Base-by-base conservation (phyloP, 2,888 invertebrate genomes). In the Sinotaia quadrata region DNA sequence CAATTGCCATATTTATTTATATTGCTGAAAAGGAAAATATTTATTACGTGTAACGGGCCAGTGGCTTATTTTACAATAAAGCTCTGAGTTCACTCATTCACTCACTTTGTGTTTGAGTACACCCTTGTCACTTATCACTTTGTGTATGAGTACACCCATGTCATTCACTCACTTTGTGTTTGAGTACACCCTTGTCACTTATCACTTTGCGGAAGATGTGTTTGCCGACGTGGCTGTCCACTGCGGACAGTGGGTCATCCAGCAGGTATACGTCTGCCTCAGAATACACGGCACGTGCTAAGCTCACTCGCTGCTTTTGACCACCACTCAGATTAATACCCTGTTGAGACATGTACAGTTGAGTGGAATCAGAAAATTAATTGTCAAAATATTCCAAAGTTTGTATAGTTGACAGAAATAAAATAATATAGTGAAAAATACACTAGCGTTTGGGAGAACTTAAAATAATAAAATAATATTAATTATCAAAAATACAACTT, bases 141-240 rank as follows among this genome's bases (percentile, higher is more conserved):
- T 41, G 41, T 41, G 18, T 12, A 12, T 41, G 41, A 12, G 18
- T 41, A 41, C 15, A 12, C 15, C 41, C 41, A 41, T 41, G 10
- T 54, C 18, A 18, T 31, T 36, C 10, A 52, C 60, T 47, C 62
- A 87, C 88, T 81, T 89, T 91, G 51, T 87, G 79, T 66, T 82
- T 80, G 4, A 91, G 81, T 0, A 90, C 37, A 21, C 91, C 91
- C 10, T 90, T 91, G 0, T 95, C 94, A 37, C 97, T 95, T 73
- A 98, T 92, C 31, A 96, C 95, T 87, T 96, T 92, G 77, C 97
- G 95, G 85, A 98, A 98, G 81, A 98, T 95, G 86, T 97, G 97
- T 89, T 96, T 96, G 18, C 98, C 98, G 21, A 65, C 65, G 8
- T 65, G 65, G 12, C 65, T 65, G 65, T 65, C 65, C 31, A 65